These are phyloP conservation scores for Chaetops frenatus DNA, from an alignment of 2,113 vertebrate species.

Conservation along the genomic window DNA sequence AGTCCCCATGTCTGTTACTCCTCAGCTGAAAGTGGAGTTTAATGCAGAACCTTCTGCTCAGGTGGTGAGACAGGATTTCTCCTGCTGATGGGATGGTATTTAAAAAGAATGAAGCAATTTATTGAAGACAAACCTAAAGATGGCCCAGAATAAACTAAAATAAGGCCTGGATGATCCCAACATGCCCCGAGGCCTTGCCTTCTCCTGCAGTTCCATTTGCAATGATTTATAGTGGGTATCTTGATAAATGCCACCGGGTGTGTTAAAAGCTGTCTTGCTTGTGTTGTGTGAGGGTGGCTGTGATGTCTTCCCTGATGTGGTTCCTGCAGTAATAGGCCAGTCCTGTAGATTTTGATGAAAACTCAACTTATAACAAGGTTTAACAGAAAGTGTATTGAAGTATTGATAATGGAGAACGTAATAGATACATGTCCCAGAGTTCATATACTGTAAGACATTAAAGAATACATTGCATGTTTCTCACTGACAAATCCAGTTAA, in stretches of 20 bases:
- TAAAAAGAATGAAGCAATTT: neutral
- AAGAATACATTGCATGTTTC: neutral
- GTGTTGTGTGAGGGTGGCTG: neutral
- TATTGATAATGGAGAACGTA: constrained; percentile 16
- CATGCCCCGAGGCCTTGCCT: neutral
- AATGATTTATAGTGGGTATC: neutral
- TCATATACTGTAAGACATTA: neutral
- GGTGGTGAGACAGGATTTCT: neutral
- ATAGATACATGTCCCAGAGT: neutral
- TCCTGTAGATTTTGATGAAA: constrained; percentile 26
- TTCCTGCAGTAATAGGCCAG: neutral
- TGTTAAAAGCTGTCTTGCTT: neutral
- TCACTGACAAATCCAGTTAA: neutral
- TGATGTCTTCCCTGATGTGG: neutral
- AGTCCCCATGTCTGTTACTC: neutral
- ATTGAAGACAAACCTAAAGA: neutral
- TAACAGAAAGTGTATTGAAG: constrained; percentile 38
- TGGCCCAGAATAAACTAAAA: neutral
- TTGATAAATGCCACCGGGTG: neutral
- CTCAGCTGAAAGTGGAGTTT: neutral
- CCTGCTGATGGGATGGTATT: neutral
- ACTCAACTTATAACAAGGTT: constrained; percentile 35
- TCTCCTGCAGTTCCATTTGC: neutral
- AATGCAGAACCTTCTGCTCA: neutral
- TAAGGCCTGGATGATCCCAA: neutral